These are phyloP conservation scores for Scolopax bukidnonensis DNA, from an alignment of 2,797 vertebrate species.

Conservation along the genomic window DNA sequence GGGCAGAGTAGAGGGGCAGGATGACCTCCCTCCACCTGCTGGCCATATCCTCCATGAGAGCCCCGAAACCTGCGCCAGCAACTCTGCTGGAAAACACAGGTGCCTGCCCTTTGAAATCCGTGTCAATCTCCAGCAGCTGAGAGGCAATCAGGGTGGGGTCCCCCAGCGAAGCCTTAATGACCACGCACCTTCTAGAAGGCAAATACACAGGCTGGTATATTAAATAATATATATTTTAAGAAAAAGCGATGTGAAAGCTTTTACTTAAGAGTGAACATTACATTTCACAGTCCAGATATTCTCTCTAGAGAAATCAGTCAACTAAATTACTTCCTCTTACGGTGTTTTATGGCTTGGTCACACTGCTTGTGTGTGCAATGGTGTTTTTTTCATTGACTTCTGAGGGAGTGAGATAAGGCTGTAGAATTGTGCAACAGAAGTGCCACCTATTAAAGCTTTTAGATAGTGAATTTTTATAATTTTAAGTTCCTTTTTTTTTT, in stretches of 20 bases:
- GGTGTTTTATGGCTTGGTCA: background rate
- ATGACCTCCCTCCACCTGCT: too few species aligned
- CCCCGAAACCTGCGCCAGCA: background rate
- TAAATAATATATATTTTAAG: background rate
- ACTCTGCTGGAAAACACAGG: background rate
- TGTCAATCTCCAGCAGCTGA: background rate
- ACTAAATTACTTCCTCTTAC: constrained; percentile 21
- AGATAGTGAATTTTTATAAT: background rate
- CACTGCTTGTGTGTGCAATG: background rate
- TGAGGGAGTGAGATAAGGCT: background rate
- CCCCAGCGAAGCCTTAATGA: background rate
- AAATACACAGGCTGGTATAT: background rate
- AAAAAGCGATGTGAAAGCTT: background rate
- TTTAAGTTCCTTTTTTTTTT: background rate
- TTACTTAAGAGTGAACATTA: background rate
- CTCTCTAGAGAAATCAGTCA: background rate
- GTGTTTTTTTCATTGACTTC: background rate
- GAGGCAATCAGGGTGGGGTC: background rate
- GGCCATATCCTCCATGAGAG: background rate
- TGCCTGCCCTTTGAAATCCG: constrained; percentile 23
- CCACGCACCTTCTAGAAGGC: background rate
- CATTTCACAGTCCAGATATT: background rate
- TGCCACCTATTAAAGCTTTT: background rate
- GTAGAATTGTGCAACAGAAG: background rate
- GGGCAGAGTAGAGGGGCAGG: too few species aligned